A percentile compares a stretch with the other conserved stretches of the same genome.
These are phyloP conservation scores for Rhabdophis nuchalis DNA, from an alignment of 2,797 vertebrate genomes.

Conservation along the genomic window DNA sequence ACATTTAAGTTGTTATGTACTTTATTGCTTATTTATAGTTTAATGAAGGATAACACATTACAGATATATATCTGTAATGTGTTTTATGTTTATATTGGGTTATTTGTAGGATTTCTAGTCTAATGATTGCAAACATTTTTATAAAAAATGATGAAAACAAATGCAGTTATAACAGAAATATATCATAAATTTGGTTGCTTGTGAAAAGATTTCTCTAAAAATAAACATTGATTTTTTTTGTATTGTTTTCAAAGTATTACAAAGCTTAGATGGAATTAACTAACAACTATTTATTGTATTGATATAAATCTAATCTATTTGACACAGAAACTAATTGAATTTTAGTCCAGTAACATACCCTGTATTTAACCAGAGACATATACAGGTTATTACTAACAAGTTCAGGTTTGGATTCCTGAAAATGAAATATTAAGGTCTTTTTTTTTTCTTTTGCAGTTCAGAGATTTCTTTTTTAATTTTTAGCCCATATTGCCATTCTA, in stretches of 20 bases:
- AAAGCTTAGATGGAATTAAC: not conserved
- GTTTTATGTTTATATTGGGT: not conserved
- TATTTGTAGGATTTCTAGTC: not conserved
- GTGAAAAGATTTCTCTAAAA: not conserved
- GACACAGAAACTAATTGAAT: not conserved
- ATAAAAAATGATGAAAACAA: not conserved
- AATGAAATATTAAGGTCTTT: not conserved
- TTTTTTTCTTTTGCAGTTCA: not conserved
- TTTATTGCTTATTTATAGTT: not conserved
- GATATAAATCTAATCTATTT: not conserved
- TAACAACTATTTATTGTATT: not conserved
- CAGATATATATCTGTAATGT: not conserved
- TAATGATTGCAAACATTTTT: not conserved
- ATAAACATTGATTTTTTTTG: not conserved
- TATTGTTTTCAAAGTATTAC: not conserved
- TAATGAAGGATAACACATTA: not conserved
- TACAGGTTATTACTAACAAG: not conserved
- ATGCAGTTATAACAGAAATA: not conserved
- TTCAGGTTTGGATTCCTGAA: not conserved
- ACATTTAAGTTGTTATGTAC: not conserved
- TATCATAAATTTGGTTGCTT: not conserved
- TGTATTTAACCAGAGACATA: not conserved
- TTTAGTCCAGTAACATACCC: not conserved
- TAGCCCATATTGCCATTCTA: not conserved
- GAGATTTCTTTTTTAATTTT: not conserved